Evolutionary conservation across 2,888 invertebrate genomes (phyloP), one percentile per base, ranked within the genome.

Genomic region (Falcaria lacertinaria): DNA sequence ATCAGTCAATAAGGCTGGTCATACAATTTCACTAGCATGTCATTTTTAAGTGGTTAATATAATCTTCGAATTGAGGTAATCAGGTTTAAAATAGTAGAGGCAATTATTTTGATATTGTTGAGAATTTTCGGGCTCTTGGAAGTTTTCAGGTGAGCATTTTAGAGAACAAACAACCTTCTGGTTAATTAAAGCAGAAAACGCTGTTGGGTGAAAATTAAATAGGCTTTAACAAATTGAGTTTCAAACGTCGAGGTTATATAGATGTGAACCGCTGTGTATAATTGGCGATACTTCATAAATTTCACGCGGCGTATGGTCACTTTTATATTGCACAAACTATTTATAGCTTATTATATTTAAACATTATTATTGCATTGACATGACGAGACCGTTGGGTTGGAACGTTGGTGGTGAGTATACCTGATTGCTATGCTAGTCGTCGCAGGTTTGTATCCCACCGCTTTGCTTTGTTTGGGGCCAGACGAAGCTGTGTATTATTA

Each of bases 161-260:
- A 45, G 47, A 16, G 15, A n/a, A 36, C 49, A 58, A 64, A 67
- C 64, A 68, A 60, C 62, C 63, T 60, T 68, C 61, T 69, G 63
- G 68, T 73, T 74, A 74, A 77, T 77, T 75, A 74, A 73, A 73
- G 63, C 65, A 69, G 67, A 63, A 69, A 70, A 70, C 61, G 36
- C 22, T 37, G 19, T 63, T 63, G 58, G 64, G 66, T 68, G 68
- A 66, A 78, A 76, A 76, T 74, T 74, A 72, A 77, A 74, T 71
- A 72, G 74, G 73, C 69, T 69, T 65, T 67, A 64, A 61, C 69
- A 66, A 73, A 74, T 74, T 73, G 68, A 61, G 64, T 66, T 70
- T 63, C 57, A 66, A 68, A 50, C 53, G 52, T 19, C 17, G 19
- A 34, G 60, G 61, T 59, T 57, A n/a, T n/a, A 62, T 57, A 57